These are phyloP conservation scores for Cephus nigrinus DNA, from an alignment of 2,888 invertebrate species.

Conservation along the genomic window DNA sequence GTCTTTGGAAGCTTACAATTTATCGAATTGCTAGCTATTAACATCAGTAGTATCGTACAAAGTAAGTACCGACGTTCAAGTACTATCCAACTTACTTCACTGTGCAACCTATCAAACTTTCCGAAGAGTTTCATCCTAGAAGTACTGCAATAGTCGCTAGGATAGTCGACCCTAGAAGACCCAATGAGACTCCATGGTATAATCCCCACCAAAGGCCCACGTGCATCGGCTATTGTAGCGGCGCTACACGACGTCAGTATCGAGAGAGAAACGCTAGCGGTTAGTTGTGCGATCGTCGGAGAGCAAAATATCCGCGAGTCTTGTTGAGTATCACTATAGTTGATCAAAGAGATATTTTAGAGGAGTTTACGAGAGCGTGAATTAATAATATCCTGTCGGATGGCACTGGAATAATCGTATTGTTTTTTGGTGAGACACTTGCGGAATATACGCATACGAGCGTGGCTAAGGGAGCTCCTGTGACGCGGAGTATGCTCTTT, in stretches of 20 bases:
- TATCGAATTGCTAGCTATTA: background rate
- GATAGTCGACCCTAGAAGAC: background rate
- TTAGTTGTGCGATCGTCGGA: conserved; percentile 16
- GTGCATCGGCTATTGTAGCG: conserved; percentile 27
- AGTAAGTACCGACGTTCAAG: background rate
- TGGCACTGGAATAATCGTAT: background rate
- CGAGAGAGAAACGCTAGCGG: conserved; percentile 28
- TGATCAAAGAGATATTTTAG: background rate
- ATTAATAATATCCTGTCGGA: background rate
- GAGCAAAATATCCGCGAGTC: background rate
- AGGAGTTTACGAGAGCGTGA: background rate
- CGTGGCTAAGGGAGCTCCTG: background rate
- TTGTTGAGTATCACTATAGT: background rate
- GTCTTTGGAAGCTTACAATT: background rate
- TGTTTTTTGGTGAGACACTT: background rate
- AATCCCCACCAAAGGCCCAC: conserved; percentile 29
- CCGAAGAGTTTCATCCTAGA: background rate
- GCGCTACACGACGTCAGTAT: conserved; percentile 25
- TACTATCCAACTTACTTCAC: background rate
- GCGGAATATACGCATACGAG: background rate
- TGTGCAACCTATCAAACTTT: background rate
- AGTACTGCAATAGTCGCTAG: background rate
- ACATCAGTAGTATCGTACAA: background rate
- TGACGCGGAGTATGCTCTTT: background rate
- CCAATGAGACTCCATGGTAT: background rate